Evolutionary conservation across 2,113 vertebrate species (phyloP).

Genomic region (Myrmecophaga tridactyla): DNA sequence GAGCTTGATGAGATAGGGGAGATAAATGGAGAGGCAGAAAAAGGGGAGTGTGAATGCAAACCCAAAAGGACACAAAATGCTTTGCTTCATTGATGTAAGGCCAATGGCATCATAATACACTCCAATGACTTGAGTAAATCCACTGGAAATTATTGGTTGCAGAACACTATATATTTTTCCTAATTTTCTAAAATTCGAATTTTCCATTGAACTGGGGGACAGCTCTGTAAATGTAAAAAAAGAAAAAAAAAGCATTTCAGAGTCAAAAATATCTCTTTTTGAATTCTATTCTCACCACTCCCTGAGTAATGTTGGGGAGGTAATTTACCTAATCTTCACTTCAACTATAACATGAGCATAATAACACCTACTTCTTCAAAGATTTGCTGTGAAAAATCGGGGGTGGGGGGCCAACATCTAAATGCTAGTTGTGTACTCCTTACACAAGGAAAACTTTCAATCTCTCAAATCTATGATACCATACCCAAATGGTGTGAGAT

Average conservation of each 20-base stretch:
- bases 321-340: neutral
- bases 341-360: neutral
- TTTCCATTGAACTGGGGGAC: neutral
- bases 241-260: neutral
- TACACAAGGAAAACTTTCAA: neutral
- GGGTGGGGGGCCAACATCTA: fast-evolving
- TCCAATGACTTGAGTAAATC: neutral
- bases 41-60: neutral
- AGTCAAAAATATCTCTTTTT: neutral
- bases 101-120: too few relatives aligned
- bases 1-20: too few relatives aligned
- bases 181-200: neutral
- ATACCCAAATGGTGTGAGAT: neutral
- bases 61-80: neutral
- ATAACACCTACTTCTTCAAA: neutral
- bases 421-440: neutral
- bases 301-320: too few relatives aligned
- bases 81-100: neutral
- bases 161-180: neutral
- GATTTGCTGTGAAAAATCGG: neutral
- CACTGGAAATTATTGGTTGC: neutral
- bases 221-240: neutral
- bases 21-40: neutral
- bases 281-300: neutral
- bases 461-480: neutral